Base-by-base conservation (phyloP, 2,113 vertebrate species). In the Collichthys lucidus region DNA sequence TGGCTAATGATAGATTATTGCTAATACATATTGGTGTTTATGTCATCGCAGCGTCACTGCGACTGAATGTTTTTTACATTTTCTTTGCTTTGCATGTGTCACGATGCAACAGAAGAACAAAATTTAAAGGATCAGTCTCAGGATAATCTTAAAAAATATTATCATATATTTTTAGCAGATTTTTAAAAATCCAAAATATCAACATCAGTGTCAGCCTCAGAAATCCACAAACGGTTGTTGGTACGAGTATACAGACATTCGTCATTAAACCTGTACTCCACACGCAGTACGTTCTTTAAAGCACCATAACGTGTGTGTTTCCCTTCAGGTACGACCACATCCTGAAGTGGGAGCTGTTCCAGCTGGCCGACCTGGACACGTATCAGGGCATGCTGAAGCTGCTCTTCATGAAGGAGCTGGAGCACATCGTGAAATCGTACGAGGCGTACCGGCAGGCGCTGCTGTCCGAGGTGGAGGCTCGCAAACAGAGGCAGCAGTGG, bases 401-500 rank as follows among this genome's bases (percentile, higher is more conserved):
- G 94, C 97, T 99, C 53, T 99, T 99, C 93, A 99, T 99, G 98
- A 99, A 99, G 92, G 98, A 99, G 94, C 96, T 99, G 95, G 98
- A 99, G 82, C 95, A 97, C 67, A 99, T 98, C 49, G 98, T 99
- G 79, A 99, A 99, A 90, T 96, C 97, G 26, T 99, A 99, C 74
- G 98, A 99, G 89, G 97, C 97, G 0, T 99, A 96, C 91, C 90
- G 98, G 61, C 98, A 99, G 92, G 97, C 97, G 0, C 96, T 99
- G 83, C 96, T 98, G 61, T 82, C 90, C 0, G 98, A 99, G 94
- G 94, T 98, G 89, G 98, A 99, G 91, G 95, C 95, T 1, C 96
- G 98, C 68, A 96, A 98, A 79, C 97, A 98, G 90, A 93, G 96
- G 74, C 97, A 98, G 94, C 97, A 98, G 95, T 96, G 97, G 96